A percentile compares a stretch with the other conserved stretches of the same genome.
Conservation (phyloP, 2,113 vertebrate species). For the Eurystomus gularis region DNA sequence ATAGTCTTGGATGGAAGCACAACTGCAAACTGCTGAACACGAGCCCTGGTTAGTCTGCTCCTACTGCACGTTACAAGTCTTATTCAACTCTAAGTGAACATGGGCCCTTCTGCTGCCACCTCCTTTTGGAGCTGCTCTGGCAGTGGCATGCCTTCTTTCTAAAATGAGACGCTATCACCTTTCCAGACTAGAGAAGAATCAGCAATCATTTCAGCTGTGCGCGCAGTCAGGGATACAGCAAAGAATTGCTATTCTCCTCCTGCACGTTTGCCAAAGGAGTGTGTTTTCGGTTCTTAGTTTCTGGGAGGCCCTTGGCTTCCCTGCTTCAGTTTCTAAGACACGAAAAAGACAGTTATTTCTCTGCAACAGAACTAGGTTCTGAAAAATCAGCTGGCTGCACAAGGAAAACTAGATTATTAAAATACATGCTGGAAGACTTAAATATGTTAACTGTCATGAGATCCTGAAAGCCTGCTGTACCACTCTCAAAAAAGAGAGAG, state of each 20-base stretch:
- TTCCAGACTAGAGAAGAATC: background rate
- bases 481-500: background rate
- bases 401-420: background rate
- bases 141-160: background rate
- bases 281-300: background rate
- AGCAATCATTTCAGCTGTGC: background rate
- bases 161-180: background rate
- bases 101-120: background rate
- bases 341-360: background rate
- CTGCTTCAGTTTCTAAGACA: background rate
- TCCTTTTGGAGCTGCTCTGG: background rate
- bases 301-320: background rate
- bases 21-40: background rate
- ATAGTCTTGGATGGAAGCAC: constrained; percentile 33
- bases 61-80: background rate
- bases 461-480: background rate
- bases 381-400: background rate
- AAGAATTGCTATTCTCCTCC: background rate
- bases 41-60: background rate
- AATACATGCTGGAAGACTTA: background rate
- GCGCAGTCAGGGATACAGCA: background rate
- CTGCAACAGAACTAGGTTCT: background rate
- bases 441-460: background rate
- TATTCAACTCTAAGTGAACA: background rate
- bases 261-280: background rate